phyloP scores from a whole-genome alignment of 2,888 invertebrate genomes.

The Conus canariensis region DNA sequence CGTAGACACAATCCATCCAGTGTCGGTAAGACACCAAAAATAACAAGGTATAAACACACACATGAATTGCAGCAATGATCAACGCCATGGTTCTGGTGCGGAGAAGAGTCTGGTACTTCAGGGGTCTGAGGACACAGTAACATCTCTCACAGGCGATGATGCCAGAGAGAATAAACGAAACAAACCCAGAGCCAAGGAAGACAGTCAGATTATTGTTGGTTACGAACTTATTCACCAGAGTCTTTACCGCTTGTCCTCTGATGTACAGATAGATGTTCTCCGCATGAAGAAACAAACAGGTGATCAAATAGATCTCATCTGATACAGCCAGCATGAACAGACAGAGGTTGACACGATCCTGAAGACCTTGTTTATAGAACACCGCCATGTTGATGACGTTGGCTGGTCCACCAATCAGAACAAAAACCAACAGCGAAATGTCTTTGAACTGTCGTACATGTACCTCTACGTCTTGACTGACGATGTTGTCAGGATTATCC shows the following conservation, averaged over 20 bases:
- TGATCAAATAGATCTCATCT: background rate
- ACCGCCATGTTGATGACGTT: constrained; percentile 32
- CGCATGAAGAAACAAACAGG: background rate
- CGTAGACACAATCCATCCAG: background rate
- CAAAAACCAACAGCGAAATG: background rate
- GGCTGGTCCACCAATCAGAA: constrained; percentile 16
- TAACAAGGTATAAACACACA: background rate
- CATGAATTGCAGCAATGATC: background rate
- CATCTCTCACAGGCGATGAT: constrained; percentile 21
- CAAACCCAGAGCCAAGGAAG: background rate
- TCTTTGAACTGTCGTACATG: background rate
- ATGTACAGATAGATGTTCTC: background rate
- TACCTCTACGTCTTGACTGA: background rate
- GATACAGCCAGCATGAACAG: background rate
- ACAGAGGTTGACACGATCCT: constrained; percentile 19
- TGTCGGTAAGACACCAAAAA: background rate
- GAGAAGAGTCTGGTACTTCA: background rate
- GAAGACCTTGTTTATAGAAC: constrained; percentile 6
- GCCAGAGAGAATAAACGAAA: background rate
- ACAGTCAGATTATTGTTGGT: background rate
- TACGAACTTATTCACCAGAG: background rate
- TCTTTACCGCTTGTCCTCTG: background rate
- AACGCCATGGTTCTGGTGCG: background rate
- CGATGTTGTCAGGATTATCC: background rate
- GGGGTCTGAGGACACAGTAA: background rate